These are phyloP conservation scores for Gobio occitaniae DNA, from an alignment of 2,797 vertebrate genomes.

Conservation along the genomic window DNA sequence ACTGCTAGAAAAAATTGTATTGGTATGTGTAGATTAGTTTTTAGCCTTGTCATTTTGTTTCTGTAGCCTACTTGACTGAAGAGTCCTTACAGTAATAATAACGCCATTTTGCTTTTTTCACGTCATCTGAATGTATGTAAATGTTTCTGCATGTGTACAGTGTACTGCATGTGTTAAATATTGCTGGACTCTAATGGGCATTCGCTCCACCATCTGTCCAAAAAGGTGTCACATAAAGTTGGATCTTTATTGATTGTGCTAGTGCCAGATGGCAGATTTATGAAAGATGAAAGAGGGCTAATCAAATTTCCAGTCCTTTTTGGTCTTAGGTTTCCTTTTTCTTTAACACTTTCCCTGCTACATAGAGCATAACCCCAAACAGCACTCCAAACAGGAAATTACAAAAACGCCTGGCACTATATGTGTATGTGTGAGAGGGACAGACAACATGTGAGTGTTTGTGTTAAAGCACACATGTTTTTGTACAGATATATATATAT, in stretches of 20 bases:
- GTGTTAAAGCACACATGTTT: conserved; percentile 19
- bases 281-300: conserved; percentile 81
- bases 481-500: not conserved
- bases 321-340: conserved; percentile 76
- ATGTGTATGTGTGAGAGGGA: conserved; percentile 42
- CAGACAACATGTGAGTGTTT: conserved; percentile 15
- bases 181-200: conserved; percentile 30
- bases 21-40: not conserved
- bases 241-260: conserved; percentile 77
- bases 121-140: conserved; percentile 10
- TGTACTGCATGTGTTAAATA: conserved; percentile 33
- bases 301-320: conserved; percentile 84
- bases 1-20: not conserved
- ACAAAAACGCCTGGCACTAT: conserved; percentile 67
- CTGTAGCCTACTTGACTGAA: not conserved
- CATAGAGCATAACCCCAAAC: conserved; percentile 76
- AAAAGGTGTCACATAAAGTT: conserved; percentile 78
- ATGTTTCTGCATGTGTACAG: conserved; percentile 7
- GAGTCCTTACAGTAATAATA: conserved; percentile 29
- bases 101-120: not conserved
- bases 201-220: conserved; percentile 67
- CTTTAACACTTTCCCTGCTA: conserved; percentile 79
- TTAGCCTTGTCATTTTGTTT: not conserved
- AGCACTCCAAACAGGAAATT: conserved; percentile 81
- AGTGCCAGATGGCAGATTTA: conserved; percentile 81